Percentiles rank a stretch among this genome's conserved stretches.
phyloP scores from a whole-genome alignment of 2,888 invertebrate genomes.

The Oxycera nigricornis region DNA sequence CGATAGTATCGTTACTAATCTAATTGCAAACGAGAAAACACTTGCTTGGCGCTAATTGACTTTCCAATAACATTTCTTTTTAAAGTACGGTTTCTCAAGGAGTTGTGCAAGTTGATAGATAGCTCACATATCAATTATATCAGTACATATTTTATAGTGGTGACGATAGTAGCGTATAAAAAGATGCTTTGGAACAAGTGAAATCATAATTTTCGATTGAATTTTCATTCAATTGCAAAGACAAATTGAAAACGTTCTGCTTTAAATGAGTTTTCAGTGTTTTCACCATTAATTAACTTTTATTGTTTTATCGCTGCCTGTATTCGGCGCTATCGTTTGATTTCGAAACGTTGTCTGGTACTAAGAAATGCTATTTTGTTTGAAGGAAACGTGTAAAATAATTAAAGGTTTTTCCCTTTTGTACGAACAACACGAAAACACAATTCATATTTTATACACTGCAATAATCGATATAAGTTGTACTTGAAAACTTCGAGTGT shows the following conservation, averaged over 20 bases:
- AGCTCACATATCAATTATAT: neutral
- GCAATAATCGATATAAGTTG: neutral
- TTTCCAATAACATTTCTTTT: neutral
- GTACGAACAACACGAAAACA: neutral
- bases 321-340: neutral
- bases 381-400: too few relatives aligned
- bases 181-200: neutral
- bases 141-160: neutral
- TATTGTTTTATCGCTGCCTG: neutral
- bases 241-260: neutral
- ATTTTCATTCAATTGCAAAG: neutral
- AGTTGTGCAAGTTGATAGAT: neutral
- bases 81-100: neutral
- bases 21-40: neutral
- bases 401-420: too few relatives aligned
- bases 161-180: neutral
- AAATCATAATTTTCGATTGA: constrained; percentile 1
- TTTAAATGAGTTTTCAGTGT: constrained; percentile 12
- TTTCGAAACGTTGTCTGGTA: neutral
- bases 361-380: neutral
- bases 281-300: constrained; percentile 15
- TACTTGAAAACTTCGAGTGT: neutral
- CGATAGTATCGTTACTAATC: neutral
- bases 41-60: neutral
- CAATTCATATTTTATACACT: neutral